Evolutionary conservation across 2,113 vertebrate species (phyloP), one percentile per base, ranked within the genome.

Genomic region (Hiodon tergisus): DNA sequence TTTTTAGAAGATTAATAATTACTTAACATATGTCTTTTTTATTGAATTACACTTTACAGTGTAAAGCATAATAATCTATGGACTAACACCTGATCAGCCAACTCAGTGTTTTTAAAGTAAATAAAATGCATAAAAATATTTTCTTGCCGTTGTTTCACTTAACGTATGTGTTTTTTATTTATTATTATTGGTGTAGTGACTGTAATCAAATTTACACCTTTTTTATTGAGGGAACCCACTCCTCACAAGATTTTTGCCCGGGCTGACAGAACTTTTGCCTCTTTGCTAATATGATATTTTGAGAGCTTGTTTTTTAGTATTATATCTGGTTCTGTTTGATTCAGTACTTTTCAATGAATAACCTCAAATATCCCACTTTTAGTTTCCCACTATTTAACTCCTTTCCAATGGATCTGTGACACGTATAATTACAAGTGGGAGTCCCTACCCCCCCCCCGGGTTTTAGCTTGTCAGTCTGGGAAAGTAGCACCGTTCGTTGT

Each of bases 291-390:
- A 13, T 7, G 13, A 9, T 13, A 7, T 70, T 70, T 70, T n/a
- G 6, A 10, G 31, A 58, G 11, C 1, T 31, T 6, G 48, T 47
- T n/a, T 71, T 59, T 47, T 58, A 13, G 69, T 13, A 4, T 58
- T 60, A 31, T 31, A 31, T 31, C 31, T 31, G 31, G 31, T 31
- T 54, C 46, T 48, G 55, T 60, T 59, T 71, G 46, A 71, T 68
- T 53, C 16, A 5, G 17, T 50, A 58, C 63, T 48, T 46, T 55
- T 67, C 48, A 63, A 74, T 57, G 68, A 75, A 75, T 48, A 67
- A 54, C 73, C 59, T 75, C 48, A 62, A 67, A 46, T 74, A 55
- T 67, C 63, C 57, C 31, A 51, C 17, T 4, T 47, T 47, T 31
- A 63, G 60, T 65, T 73, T 65, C 14, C 63, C 60, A 55, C 72